phyloP scores from a whole-genome alignment of 2,797 vertebrate genomes.

The Anabas testudineus region DNA sequence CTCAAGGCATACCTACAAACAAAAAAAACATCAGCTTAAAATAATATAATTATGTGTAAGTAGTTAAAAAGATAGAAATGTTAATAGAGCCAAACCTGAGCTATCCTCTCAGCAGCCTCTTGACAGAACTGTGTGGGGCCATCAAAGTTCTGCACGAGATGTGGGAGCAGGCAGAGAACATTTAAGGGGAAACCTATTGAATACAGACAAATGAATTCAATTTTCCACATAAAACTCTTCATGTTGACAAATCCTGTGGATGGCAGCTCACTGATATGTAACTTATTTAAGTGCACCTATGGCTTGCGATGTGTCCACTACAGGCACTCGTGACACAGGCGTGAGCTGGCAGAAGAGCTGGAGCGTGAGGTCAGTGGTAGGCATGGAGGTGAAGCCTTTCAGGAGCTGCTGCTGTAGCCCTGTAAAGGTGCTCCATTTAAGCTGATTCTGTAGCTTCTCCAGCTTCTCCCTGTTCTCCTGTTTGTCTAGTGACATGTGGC shows the following conservation, averaged over 20 bases:
- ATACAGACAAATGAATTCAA: neutral
- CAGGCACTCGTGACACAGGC: conserved; percentile 91
- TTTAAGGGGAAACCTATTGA: conserved; percentile 95
- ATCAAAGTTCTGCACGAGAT: conserved; percentile 97
- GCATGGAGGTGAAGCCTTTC: conserved; percentile 96
- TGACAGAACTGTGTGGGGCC: conserved; percentile 94
- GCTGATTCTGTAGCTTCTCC: conserved; percentile 95
- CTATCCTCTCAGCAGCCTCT: conserved; percentile 93
- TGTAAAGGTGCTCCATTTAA: conserved; percentile 94
- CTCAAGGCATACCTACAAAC: conserved; percentile 92
- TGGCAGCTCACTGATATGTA: neutral
- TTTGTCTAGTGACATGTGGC: conserved; percentile 92
- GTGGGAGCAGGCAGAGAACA: conserved; percentile 95
- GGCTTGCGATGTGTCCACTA: conserved; percentile 96
- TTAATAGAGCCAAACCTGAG: conserved; percentile 86
- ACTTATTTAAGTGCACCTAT: conserved; percentile 85
- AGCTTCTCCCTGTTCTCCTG: conserved; percentile 94
- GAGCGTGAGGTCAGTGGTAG: conserved; percentile 94
- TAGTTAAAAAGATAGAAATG: fast-evolving
- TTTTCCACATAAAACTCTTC: conserved; percentile 1
- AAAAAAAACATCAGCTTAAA: neutral
- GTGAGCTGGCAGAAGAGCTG: conserved; percentile 96
- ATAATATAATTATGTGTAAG: neutral
- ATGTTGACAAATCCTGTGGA: neutral
- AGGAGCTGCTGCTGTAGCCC: conserved; percentile 96